Conservation (phyloP, 2,797 vertebrate species). For the Delichon dasypus region DNA sequence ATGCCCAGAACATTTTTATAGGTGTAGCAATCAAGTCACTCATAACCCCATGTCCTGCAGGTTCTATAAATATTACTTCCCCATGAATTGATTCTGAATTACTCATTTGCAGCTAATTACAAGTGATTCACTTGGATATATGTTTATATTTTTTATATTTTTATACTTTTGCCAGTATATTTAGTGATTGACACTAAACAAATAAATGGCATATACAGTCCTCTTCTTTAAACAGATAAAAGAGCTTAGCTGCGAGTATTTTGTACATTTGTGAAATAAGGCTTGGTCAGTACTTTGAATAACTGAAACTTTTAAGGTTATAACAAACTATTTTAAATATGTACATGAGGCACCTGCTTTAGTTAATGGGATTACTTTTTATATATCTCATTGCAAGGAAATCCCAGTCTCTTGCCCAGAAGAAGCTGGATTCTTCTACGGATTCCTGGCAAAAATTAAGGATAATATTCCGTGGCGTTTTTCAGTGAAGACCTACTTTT, state of each 20-base stretch:
- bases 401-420: neutral
- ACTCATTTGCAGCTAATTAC: neutral
- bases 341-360: neutral
- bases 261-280: neutral
- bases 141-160: neutral
- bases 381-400: neutral
- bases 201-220: neutral
- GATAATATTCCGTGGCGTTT: neutral
- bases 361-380: neutral
- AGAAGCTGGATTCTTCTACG: neutral
- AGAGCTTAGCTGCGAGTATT: neutral
- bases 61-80: neutral
- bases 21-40: neutral
- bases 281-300: slow-evolving; percentile 10
- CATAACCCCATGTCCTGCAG: neutral
- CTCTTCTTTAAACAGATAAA: neutral
- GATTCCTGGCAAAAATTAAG: neutral
- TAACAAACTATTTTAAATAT: slow-evolving; percentile 57
- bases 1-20: neutral
- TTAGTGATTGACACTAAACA: neutral
- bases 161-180: neutral
- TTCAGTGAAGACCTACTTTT: neutral
- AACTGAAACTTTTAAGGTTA: slow-evolving; percentile 23
- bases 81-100: neutral
- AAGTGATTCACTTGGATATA: neutral